These are phyloP conservation scores for Neotoma lepida DNA, from an alignment of 2,113 vertebrate species.

Conservation along the genomic window DNA sequence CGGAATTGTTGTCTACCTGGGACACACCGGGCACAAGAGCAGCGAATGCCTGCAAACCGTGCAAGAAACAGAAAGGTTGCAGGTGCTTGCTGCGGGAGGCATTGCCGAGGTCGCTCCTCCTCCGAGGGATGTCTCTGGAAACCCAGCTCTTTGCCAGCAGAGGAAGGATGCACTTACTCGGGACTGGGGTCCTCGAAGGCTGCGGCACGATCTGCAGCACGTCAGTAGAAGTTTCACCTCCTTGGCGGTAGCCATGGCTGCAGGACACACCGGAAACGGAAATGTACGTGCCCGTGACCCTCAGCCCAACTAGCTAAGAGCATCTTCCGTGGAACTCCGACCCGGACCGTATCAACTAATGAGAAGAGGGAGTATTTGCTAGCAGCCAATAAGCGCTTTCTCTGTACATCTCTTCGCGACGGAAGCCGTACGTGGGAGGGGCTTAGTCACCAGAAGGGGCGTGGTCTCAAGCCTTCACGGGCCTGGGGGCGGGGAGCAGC, in stretches of 20 bases:
- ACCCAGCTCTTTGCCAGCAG: neutral
- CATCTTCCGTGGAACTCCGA: neutral
- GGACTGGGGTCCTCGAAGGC: neutral
- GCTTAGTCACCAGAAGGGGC: accelerated
- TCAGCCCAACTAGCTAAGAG: accelerated
- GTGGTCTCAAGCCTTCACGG: accelerated
- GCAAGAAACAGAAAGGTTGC: neutral
- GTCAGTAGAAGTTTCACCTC: accelerated
- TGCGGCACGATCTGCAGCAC: neutral
- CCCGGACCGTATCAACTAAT: constrained; percentile 5
- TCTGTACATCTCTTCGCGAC: neutral
- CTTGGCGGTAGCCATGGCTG: constrained; percentile 30
- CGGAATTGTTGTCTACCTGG: constrained; percentile 79
- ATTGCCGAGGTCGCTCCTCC: neutral
- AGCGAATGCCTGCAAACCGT: constrained; percentile 62
- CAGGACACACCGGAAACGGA: constrained; percentile 69
- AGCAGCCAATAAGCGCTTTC: constrained; percentile 39
- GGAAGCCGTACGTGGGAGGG: neutral
- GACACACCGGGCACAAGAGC: constrained; percentile 77
- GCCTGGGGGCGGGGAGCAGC: too few relatives aligned
- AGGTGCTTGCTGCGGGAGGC: neutral
- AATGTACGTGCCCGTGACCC: neutral
- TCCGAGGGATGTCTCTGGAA: neutral
- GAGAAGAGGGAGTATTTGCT: constrained; percentile 18
- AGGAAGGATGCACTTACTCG: constrained; percentile 62